A percentile compares a stretch with the other conserved stretches of the same genome.
phyloP scores from a whole-genome alignment of 2,113 vertebrate genomes.

The Ancistrus triradiatus region DNA sequence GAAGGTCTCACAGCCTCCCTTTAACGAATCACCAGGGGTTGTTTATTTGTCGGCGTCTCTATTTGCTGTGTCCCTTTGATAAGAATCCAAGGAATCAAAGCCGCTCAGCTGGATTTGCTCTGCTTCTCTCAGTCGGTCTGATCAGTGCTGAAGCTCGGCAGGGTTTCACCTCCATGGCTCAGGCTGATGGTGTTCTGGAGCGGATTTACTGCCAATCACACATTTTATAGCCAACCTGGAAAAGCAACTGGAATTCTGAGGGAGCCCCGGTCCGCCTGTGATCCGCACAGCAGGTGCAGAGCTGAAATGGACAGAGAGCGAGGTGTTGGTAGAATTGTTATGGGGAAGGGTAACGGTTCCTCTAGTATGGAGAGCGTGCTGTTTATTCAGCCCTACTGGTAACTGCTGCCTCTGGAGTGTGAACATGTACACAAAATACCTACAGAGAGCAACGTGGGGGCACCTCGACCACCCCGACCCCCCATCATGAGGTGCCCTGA shows the following conservation, averaged over 20 bases:
- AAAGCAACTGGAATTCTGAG: neutral
- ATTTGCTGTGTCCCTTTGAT: too few relatives aligned
- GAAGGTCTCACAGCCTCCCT: too few relatives aligned
- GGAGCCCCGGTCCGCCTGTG: neutral
- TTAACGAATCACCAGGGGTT: too few relatives aligned
- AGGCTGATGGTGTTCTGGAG: neutral
- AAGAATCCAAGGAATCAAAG: too few relatives aligned
- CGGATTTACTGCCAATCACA: neutral
- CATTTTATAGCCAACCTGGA: neutral
- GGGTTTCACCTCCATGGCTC: neutral
- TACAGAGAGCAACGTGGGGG: too few relatives aligned
- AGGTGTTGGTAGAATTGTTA: neutral
- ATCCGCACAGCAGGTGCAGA: neutral
- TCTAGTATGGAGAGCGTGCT: neutral
- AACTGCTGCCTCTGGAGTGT: too few relatives aligned
- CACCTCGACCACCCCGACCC: too few relatives aligned
- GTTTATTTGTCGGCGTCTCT: too few relatives aligned
- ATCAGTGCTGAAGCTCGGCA: neutral
- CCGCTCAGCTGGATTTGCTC: too few relatives aligned
- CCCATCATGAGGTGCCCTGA: too few relatives aligned
- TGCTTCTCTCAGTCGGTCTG: neutral
- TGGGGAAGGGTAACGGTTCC: neutral
- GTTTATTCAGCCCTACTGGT: neutral
- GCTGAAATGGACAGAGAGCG: neutral
- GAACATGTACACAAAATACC: neutral